Evolutionary conservation across 2,797 vertebrate species (phyloP).

Genomic region (Mionectes olivaceus): DNA sequence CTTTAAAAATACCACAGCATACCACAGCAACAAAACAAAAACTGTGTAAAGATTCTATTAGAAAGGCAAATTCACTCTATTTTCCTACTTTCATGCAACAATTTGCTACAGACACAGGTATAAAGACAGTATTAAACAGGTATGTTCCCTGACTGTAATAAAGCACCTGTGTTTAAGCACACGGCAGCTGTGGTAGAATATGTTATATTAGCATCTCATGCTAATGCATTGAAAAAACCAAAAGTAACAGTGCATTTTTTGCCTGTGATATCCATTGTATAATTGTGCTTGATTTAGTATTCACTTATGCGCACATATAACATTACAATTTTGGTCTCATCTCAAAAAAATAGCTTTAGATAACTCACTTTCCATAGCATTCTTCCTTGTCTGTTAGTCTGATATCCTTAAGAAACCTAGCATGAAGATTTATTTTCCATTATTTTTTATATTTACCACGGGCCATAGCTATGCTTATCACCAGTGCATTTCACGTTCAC

Average conservation of each 20-base stretch:
- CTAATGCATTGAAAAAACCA: neutral
- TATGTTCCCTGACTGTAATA: neutral
- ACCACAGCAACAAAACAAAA: neutral
- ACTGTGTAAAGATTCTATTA: neutral
- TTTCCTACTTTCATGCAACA: neutral
- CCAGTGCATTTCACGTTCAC: conserved; percentile 47
- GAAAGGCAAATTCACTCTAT: neutral
- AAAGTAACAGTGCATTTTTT: neutral
- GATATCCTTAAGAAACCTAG: neutral
- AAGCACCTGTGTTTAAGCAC: neutral
- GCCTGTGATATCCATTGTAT: neutral
- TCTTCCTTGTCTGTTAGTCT: neutral
- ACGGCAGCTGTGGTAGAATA: neutral
- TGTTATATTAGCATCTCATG: neutral
- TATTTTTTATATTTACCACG: conserved; percentile 13
- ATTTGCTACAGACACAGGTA: neutral
- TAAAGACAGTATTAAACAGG: neutral
- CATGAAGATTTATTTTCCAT: conserved; percentile 47
- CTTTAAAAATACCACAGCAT: neutral
- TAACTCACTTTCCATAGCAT: neutral
- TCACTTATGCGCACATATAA: neutral
- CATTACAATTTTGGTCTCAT: neutral
- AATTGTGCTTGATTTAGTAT: neutral
- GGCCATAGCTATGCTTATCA: neutral
- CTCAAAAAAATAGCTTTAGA: neutral